These are phyloP conservation scores for Sebastes nivosus DNA, from an alignment of 2,797 vertebrate genomes.

Conservation along the genomic window DNA sequence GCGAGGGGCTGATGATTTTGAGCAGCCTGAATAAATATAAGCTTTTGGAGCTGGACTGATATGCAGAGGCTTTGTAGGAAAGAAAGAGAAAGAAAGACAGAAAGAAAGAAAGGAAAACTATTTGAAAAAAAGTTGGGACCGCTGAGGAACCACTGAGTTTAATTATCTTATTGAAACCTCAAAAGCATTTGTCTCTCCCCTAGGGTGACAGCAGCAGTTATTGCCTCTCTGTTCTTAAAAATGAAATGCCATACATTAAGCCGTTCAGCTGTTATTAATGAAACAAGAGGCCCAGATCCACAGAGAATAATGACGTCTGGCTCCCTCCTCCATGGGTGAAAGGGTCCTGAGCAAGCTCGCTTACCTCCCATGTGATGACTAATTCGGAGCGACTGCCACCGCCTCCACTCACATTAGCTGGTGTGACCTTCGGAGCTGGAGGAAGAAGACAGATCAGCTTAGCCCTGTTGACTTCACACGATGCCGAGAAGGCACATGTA, in stretches of 20 bases:
- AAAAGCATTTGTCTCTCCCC: constrained; percentile 74
- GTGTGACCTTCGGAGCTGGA: constrained; percentile 95
- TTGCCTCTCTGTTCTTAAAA: constrained; percentile 77
- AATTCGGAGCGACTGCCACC: constrained; percentile 97
- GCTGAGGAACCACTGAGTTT: constrained; percentile 68
- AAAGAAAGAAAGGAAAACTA: constrained; percentile 27
- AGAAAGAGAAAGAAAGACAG: background rate
- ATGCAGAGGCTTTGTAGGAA: constrained; percentile 37
- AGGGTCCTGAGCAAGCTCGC: constrained; percentile 52
- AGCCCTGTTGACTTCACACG: constrained; percentile 42
- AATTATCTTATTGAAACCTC: constrained; percentile 81
- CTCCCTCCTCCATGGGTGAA: constrained; percentile 55
- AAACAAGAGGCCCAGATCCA: constrained; percentile 61
- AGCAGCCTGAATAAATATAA: constrained; percentile 57
- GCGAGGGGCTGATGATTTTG: constrained; percentile 50
- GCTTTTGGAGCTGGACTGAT: constrained; percentile 41
- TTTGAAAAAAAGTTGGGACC: constrained; percentile 62
- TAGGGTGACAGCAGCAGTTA: constrained; percentile 77
- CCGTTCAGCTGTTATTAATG: constrained; percentile 74
- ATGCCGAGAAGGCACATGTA: constrained; percentile 7
- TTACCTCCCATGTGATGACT: constrained; percentile 99
- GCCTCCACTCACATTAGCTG: constrained; percentile 95
- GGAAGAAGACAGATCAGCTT: constrained; percentile 65
- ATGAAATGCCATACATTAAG: constrained; percentile 79
- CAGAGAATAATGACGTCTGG: constrained; percentile 70